These are phyloP conservation scores for Spongilla lacustris DNA, from an alignment of 37 sponge, comb jelly and placozoan species.

Conservation along the genomic window DNA sequence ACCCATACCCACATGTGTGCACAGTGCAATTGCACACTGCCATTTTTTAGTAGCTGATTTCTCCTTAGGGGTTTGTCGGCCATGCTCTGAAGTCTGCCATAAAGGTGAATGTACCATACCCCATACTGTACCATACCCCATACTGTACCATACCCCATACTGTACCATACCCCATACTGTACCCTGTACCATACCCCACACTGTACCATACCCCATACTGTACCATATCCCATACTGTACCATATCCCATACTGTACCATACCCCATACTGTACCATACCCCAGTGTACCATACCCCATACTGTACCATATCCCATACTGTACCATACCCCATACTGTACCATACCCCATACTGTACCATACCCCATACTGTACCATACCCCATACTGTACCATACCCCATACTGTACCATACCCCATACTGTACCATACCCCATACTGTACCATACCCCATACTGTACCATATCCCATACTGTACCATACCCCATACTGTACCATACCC, in stretches of 20 bases:
- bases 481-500: too few relatives aligned
- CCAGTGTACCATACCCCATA: too few relatives aligned
- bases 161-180: too few relatives aligned
- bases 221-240: background rate
- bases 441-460: background rate
- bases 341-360: background rate
- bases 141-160: background rate
- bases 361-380: background rate
- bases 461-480: background rate
- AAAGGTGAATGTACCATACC: slow-evolving; percentile 15
- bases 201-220: background rate
- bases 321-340: background rate
- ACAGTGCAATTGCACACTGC: background rate
- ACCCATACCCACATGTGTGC: too few relatives aligned
- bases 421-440: background rate
- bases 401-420: background rate
- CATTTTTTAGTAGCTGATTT: background rate
- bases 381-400: too few relatives aligned
- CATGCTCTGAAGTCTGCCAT: slow-evolving; percentile 69
- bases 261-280: background rate
- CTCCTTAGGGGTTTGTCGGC: slow-evolving; percentile 65
- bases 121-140: background rate
- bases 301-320: background rate
- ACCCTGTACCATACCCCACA: too few relatives aligned
- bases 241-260: background rate